A percentile compares a stretch with the other conserved stretches of the same genome.
These are phyloP conservation scores for Podotricha telesiphe DNA, from an alignment of 2,888 invertebrate genomes.

Conservation along the genomic window DNA sequence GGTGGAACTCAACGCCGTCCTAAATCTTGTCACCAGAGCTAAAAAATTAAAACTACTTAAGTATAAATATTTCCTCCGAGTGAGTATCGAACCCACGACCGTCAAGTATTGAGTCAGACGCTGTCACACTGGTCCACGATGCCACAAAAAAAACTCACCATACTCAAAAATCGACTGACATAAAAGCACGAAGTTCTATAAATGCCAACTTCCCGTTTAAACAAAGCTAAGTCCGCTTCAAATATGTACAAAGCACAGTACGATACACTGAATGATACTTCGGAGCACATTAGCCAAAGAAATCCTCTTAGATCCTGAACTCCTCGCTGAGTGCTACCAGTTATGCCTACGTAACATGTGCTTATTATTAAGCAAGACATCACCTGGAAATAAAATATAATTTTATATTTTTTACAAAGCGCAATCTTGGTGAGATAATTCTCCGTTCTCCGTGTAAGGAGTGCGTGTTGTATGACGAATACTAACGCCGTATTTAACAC, in stretches of 20 bases:
- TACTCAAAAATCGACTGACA: constrained; percentile 62
- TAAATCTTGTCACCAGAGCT: no score
- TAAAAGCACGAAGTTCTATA: constrained; percentile 76
- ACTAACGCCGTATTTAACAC: no score
- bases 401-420: not conserved
- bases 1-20: no score
- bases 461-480: no score
- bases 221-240: constrained; percentile 67
- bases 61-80: no score
- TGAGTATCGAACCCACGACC: no score
- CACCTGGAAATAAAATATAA: constrained; percentile 53
- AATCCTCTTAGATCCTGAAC: constrained; percentile 76
- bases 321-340: constrained; percentile 74
- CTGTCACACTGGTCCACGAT: no score
- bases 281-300: constrained; percentile 78
- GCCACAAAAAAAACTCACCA: constrained; percentile 62
- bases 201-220: constrained; percentile 71
- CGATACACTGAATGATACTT: constrained; percentile 73
- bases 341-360: constrained; percentile 69
- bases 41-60: no score
- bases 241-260: constrained; percentile 76
- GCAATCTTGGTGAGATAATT: no score
- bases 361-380: constrained; percentile 71
- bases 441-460: no score
- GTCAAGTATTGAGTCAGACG: no score